Percentiles rank a stretch among this genome's conserved stretches.
These are phyloP conservation scores for Pogonomyrmex barbatus DNA, from an alignment of 1,140 invertebrate species.

Conservation along the genomic window DNA sequence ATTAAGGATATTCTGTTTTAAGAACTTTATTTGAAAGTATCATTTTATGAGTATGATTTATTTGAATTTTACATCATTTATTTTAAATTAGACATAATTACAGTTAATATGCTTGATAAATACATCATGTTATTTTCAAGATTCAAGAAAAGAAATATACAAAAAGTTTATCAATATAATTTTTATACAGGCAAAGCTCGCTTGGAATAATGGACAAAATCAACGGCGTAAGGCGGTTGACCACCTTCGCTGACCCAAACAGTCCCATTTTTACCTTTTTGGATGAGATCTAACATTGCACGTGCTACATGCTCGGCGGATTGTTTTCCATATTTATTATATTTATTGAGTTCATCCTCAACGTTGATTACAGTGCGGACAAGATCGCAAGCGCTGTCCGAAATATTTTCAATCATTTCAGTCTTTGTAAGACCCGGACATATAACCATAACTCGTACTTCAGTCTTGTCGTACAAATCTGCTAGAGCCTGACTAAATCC, in stretches of 20 bases:
- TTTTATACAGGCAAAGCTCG: neutral
- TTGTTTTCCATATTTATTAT: no score
- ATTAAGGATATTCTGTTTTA: no score
- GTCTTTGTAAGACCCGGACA: constrained; percentile 85
- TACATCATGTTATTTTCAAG: neutral
- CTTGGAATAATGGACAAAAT: constrained; percentile 43
- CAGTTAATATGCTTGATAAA: neutral
- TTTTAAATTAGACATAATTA: neutral
- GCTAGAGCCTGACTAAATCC: constrained; percentile 82
- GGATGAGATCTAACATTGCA: constrained; percentile 82
- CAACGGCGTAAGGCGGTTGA: constrained; percentile 81
- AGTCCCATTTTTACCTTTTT: constrained; percentile 82
- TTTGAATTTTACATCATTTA: no score
- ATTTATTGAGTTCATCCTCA: neutral
- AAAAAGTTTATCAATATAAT: neutral
- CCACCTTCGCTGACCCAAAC: constrained; percentile 83
- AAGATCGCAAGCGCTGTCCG: neutral
- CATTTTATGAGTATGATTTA: no score
- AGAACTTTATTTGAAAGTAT: no score
- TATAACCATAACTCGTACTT: constrained; percentile 82
- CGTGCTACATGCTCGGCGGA: constrained; percentile 76
- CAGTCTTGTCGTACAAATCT: constrained; percentile 66
- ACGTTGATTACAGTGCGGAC: neutral
- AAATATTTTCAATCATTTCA: neutral
- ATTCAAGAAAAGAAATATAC: neutral